Percentiles rank a stretch among this genome's conserved stretches.
Evolutionary conservation across 2,888 invertebrate species (phyloP).

Genomic region (Aphodius sticticus): DNA sequence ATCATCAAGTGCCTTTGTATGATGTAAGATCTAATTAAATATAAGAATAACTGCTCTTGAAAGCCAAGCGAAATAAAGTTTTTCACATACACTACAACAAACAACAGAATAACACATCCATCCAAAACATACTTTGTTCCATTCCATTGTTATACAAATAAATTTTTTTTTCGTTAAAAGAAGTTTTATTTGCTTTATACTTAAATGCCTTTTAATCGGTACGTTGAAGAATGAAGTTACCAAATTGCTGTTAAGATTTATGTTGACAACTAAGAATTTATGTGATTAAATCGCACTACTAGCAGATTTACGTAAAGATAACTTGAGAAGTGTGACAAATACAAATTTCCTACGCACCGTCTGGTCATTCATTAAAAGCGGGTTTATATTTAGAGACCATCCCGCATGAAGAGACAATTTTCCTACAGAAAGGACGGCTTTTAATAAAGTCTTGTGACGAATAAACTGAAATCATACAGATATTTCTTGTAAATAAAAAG

Average conservation of each 20-base stretch:
- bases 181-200: too few species aligned
- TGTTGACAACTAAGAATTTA: neutral
- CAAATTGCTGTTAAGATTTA: neutral
- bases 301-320: neutral
- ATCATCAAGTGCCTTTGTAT: too few species aligned
- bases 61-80: too few species aligned
- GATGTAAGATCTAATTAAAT: too few species aligned
- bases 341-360: neutral
- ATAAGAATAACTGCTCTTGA: too few species aligned
- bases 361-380: neutral
- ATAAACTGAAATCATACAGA: too few species aligned
- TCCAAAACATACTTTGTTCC: neutral
- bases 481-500: too few species aligned
- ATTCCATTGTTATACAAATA: constrained; percentile 4
- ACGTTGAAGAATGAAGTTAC: neutral
- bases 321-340: neutral
- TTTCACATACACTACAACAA: neutral
- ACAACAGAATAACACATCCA: neutral
- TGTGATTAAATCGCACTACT: neutral
- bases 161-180: neutral
- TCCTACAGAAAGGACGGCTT: neutral
- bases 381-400: neutral
- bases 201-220: neutral
- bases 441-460: too few species aligned
- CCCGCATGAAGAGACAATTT: neutral